phyloP scores from a whole-genome alignment of 2,888 invertebrate species.

The Asteroscopus sphinx region DNA sequence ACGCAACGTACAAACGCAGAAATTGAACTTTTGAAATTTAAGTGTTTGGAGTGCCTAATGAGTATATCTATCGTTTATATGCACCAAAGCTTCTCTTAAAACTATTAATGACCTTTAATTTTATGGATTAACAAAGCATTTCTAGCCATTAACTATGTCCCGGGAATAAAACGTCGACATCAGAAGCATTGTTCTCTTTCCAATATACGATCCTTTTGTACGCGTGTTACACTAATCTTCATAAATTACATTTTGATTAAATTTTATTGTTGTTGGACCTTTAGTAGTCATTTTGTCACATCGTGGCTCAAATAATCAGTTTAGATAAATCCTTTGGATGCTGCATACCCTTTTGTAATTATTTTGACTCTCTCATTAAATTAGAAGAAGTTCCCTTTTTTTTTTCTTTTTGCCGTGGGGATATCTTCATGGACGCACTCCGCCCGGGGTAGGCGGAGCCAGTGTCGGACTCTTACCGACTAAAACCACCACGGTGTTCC shows the following conservation, averaged over 20 bases:
- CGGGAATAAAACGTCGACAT: slow-evolving; percentile 59
- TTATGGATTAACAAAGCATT: slow-evolving; percentile 40
- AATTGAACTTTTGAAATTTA: too few relatives aligned
- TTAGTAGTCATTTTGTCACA: slow-evolving; percentile 45
- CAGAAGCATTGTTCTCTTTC: slow-evolving; percentile 72
- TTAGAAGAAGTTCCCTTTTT: too few relatives aligned
- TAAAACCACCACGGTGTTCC: too few relatives aligned
- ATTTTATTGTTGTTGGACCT: slow-evolving; percentile 61
- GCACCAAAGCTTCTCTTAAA: too few relatives aligned
- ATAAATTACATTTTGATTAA: slow-evolving; percentile 75
- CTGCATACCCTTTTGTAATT: slow-evolving; percentile 19
- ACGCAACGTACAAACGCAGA: too few relatives aligned
- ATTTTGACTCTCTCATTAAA: slow-evolving; percentile 13
- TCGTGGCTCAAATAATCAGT: slow-evolving; percentile 35
- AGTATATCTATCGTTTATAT: too few relatives aligned
- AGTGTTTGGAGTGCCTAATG: too few relatives aligned
- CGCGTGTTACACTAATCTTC: slow-evolving; percentile 72
- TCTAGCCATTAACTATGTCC: slow-evolving; percentile 53
- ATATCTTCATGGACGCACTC: too few relatives aligned
- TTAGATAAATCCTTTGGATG: slow-evolving; percentile 41
- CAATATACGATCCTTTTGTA: slow-evolving; percentile 72
- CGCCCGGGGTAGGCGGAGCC: too few relatives aligned
- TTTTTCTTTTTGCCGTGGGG: too few relatives aligned
- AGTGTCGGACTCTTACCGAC: too few relatives aligned
- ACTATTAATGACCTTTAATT: too few relatives aligned